A percentile compares a stretch with the other conserved stretches of the same genome.
phyloP scores from a whole-genome alignment of 2,888 invertebrate species.

The Drosophila lacicola region DNA sequence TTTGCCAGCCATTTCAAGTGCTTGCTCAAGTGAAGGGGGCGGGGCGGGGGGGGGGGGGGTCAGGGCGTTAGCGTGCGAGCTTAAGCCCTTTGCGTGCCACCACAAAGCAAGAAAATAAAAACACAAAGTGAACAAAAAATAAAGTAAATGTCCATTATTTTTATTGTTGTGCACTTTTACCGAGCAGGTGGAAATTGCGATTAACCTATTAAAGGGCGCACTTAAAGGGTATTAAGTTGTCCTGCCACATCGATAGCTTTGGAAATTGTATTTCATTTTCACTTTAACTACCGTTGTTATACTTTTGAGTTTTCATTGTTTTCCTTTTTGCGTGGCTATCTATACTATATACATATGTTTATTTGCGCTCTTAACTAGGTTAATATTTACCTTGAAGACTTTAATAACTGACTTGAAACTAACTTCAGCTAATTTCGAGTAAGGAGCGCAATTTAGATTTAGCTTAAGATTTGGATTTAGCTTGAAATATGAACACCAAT shows the following conservation, averaged over 20 bases:
- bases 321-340: not conserved
- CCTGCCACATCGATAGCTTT: conserved; percentile 8
- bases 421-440: too few species aligned
- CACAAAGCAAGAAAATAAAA: conserved; percentile 15
- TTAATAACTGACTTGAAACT: too few species aligned
- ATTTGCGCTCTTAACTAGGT: too few species aligned
- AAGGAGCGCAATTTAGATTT: too few species aligned
- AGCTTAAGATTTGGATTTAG: too few species aligned
- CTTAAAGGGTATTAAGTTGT: conserved; percentile 48
- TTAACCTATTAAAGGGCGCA: conserved; percentile 56
- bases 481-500: too few species aligned
- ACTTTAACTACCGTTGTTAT: conserved; percentile 9
- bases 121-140: too few species aligned
- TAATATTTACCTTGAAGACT: too few species aligned
- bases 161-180: conserved; percentile 46
- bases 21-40: conserved; percentile 1
- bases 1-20: conserved; percentile 42
- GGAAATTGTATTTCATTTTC: conserved; percentile 28
- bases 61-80: not conserved
- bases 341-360: not conserved
- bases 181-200: conserved; percentile 55
- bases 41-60: not conserved
- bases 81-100: conserved; percentile 37
- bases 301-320: conserved; percentile 7
- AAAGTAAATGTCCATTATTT: conserved; percentile 37